Evolutionary conservation across 2,888 invertebrate species (phyloP).

Genomic region (Sarcophaga carnaria): DNA sequence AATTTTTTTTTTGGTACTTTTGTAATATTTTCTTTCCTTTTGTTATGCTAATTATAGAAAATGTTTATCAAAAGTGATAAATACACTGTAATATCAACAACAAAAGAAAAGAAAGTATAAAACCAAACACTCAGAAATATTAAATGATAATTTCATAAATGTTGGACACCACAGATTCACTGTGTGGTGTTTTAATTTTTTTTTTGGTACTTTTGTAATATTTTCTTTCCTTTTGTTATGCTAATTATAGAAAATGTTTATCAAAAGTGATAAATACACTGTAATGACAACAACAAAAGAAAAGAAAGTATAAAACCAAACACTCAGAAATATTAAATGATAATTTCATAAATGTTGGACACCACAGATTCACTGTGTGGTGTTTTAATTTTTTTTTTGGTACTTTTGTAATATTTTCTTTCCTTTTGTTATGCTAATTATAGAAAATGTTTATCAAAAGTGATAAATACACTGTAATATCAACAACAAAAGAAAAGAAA

Average conservation of each 20-base stretch:
- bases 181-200: too few species aligned
- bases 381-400: background rate
- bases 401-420: background rate
- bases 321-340: background rate
- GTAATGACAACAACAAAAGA: too few species aligned
- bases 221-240: background rate
- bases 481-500: too few species aligned
- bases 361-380: background rate
- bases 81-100: background rate
- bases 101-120: too few species aligned
- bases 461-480: background rate
- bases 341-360: background rate
- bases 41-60: constrained; percentile 36
- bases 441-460: constrained; percentile 42
- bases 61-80: constrained; percentile 38
- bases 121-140: background rate
- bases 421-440: constrained; percentile 22
- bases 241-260: constrained; percentile 38
- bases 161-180: background rate
- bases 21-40: background rate
- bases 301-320: too few species aligned
- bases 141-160: background rate
- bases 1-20: background rate
- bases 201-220: background rate
- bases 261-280: constrained; percentile 27